Percentiles rank a stretch among this genome's conserved stretches.
These are phyloP conservation scores for Syritta pipiens DNA, from an alignment of 2,888 invertebrate genomes.

Conservation along the genomic window DNA sequence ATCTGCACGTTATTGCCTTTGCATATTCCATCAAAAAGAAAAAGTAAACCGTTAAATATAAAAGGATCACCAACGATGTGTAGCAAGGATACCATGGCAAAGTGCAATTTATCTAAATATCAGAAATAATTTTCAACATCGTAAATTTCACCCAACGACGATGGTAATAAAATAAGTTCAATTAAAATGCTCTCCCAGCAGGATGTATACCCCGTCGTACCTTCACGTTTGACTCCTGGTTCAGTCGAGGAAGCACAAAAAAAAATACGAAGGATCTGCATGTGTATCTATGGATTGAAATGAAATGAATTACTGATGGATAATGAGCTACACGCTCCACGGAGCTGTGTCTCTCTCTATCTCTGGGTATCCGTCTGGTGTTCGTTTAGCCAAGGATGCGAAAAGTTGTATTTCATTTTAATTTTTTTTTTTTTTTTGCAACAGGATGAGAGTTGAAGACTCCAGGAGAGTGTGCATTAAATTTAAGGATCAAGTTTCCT, in stretches of 20 bases:
- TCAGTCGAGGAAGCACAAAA: neutral
- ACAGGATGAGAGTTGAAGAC: constrained; percentile 1
- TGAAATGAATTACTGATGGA: constrained; percentile 57
- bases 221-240: neutral
- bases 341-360: constrained; percentile 55
- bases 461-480: constrained; percentile 40
- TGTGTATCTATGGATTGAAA: constrained; percentile 37
- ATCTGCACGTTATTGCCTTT: constrained; percentile 53
- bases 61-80: neutral
- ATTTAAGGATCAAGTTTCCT: constrained; percentile 66
- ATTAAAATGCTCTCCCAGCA: constrained; percentile 62
- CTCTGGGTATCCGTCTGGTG: constrained; percentile 24
- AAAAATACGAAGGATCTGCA: neutral
- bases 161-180: constrained; percentile 69
- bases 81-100: constrained; percentile 45
- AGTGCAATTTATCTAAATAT: constrained; percentile 68
- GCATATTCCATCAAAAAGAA: constrained; percentile 20
- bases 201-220: neutral
- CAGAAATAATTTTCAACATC: constrained; percentile 55
- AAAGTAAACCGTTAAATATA: no score
- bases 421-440: constrained; percentile 16
- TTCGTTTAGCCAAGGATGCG: constrained; percentile 52
- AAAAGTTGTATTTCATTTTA: constrained; percentile 64
- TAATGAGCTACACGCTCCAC: constrained; percentile 45
- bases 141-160: constrained; percentile 62